Evolutionary conservation across 2,888 invertebrate genomes (phyloP).

Genomic region (Lepidocyrtinus sp.): DNA sequence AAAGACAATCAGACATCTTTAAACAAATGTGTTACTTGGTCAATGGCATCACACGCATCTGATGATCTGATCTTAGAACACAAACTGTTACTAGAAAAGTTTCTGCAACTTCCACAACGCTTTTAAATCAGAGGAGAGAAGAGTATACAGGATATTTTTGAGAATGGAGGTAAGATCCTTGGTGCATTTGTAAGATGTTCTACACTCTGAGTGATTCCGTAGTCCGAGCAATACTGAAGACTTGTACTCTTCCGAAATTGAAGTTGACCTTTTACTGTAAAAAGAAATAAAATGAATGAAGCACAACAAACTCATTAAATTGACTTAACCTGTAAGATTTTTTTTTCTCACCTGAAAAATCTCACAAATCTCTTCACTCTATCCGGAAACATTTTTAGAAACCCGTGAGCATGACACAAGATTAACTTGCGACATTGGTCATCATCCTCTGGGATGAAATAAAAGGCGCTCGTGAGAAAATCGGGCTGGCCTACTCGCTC

Average conservation of each 20-base stretch:
- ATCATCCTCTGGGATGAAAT: constrained; percentile 62
- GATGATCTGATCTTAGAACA: too few relatives aligned
- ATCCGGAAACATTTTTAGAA: constrained; percentile 59
- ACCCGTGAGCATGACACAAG: constrained; percentile 69
- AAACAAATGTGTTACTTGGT: not conserved
- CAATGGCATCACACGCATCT: too few relatives aligned
- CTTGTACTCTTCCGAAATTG: constrained; percentile 55
- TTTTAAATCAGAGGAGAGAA: constrained; percentile 19
- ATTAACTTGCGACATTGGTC: constrained; percentile 61
- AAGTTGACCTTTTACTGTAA: constrained; percentile 53
- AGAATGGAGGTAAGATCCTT: constrained; percentile 33
- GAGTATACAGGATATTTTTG: constrained; percentile 20
- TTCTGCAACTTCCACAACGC: constrained; percentile 42
- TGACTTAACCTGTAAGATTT: too few relatives aligned
- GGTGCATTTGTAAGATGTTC: constrained; percentile 27
- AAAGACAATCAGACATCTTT: not conserved
- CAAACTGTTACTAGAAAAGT: constrained; percentile 22
- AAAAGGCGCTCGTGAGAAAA: constrained; percentile 61
- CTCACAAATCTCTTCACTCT: constrained; percentile 46
- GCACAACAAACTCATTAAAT: not conserved
- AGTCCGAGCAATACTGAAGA: constrained; percentile 62
- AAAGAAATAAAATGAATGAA: constrained; percentile 21
- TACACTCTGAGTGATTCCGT: constrained; percentile 62
- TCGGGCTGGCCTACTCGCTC: constrained; percentile 30
- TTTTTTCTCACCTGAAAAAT: constrained; percentile 65